Evolutionary conservation across 2,797 vertebrate species (phyloP).

Genomic region (Serranus cabrilla): DNA sequence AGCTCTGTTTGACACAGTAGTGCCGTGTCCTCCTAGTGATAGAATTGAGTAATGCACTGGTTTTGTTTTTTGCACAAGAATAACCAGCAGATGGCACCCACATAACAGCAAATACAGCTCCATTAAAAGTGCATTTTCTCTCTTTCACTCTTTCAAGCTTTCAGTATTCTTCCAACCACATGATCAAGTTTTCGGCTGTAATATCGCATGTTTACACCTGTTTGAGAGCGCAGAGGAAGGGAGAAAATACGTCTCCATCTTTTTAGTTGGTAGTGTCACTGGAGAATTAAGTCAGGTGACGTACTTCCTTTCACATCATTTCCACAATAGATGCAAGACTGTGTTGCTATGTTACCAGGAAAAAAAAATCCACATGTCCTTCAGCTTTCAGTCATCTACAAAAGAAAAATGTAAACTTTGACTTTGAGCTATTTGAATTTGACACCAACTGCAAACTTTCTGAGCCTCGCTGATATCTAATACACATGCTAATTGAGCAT

Average conservation of each 20-base stretch:
- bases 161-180: background rate
- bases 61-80: slow-evolving; percentile 1
- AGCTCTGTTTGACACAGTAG: background rate
- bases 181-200: background rate
- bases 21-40: slow-evolving; percentile 57
- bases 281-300: slow-evolving; percentile 10
- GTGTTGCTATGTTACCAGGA: slow-evolving; percentile 58
- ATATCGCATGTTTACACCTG: background rate
- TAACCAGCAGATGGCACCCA: slow-evolving; percentile 79
- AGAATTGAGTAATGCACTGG: background rate
- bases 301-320: background rate
- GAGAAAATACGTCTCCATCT: background rate
- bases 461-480: slow-evolving; percentile 9
- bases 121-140: background rate
- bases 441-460: slow-evolving; percentile 6
- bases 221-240: background rate
- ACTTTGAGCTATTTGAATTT: slow-evolving; percentile 30
- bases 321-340: slow-evolving; percentile 11
- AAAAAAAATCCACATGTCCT: slow-evolving; percentile 29
- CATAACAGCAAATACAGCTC: slow-evolving; percentile 38
- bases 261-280: background rate
- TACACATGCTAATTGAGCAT: slow-evolving; percentile 40
- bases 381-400: slow-evolving; percentile 22
- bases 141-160: background rate
- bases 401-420: slow-evolving; percentile 4